Evolutionary conservation across 2,113 vertebrate genomes (phyloP).

Genomic region (Aspiorhynchus laticeps): DNA sequence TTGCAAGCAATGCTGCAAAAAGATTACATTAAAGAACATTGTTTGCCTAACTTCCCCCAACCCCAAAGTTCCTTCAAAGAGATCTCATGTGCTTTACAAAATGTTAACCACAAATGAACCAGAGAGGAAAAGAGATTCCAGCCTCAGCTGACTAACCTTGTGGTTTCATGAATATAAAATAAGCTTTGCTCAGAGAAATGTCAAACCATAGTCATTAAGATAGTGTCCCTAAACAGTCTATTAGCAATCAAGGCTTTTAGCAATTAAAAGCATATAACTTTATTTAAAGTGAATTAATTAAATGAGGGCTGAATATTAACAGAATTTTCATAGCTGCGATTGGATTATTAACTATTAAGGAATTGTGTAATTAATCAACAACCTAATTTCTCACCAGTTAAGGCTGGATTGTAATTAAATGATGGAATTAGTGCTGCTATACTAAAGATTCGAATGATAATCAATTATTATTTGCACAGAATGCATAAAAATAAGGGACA

Average conservation of each 20-base stretch:
- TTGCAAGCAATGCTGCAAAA: neutral
- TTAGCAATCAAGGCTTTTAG: constrained; percentile 32
- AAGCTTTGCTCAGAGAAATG: constrained; percentile 29
- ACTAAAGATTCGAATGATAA: neutral
- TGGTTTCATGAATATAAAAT: constrained; percentile 35
- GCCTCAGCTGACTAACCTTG: constrained; percentile 22
- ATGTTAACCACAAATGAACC: constrained; percentile 4
- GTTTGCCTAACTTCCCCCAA: neutral
- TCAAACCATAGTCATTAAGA: constrained; percentile 39
- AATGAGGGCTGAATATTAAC: constrained; percentile 20
- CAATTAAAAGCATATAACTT: constrained; percentile 29
- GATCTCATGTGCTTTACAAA: neutral
- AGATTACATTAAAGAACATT: neutral
- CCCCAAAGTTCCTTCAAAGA: neutral
- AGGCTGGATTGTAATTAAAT: neutral
- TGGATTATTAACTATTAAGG: neutral
- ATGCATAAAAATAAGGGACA: neutral
- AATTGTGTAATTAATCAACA: neutral
- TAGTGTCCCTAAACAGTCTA: constrained; percentile 41
- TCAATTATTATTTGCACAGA: neutral
- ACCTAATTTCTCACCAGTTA: neutral
- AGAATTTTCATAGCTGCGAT: neutral
- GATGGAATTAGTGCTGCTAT: neutral
- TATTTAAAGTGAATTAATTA: constrained; percentile 36
- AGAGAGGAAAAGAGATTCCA: constrained; percentile 8